Conservation (phyloP, 2,888 invertebrate genomes). For the Machimus rusticus region DNA sequence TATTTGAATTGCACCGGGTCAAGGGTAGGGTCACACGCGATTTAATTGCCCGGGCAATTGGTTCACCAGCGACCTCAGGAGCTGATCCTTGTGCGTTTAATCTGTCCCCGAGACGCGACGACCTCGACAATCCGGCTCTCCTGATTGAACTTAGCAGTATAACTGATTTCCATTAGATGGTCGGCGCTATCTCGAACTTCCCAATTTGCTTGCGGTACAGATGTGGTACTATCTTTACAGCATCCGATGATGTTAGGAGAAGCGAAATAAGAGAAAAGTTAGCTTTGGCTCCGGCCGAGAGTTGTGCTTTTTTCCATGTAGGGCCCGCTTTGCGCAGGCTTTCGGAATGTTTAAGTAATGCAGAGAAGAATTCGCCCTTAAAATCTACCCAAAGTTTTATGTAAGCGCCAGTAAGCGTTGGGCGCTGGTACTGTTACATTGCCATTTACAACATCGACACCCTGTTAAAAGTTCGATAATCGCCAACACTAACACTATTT, state of each 20-base stretch:
- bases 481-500: not conserved
- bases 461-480: not conserved
- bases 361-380: not conserved
- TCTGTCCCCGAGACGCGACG: not conserved
- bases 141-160: slow-evolving; percentile 28
- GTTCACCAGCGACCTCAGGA: not conserved
- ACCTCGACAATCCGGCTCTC: slow-evolving; percentile 11
- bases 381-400: not conserved
- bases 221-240: slow-evolving; percentile 34
- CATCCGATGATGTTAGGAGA: slow-evolving; percentile 29
- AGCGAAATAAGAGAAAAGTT: slow-evolving; percentile 23
- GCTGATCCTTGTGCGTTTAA: not conserved
- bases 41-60: not conserved
- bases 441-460: not conserved
- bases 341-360: not conserved
- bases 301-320: slow-evolving; percentile 14
- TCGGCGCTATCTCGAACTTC: slow-evolving; percentile 26
- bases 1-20: not conserved
- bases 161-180: slow-evolving; percentile 33
- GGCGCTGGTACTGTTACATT: not conserved
- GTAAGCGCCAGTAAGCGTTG: not conserved
- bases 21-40: not conserved
- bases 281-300: not conserved
- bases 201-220: slow-evolving; percentile 35
- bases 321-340: slow-evolving; percentile 3